phyloP scores from a whole-genome alignment of 1,140 invertebrate genomes.

The Melipona quadrifasciata region DNA sequence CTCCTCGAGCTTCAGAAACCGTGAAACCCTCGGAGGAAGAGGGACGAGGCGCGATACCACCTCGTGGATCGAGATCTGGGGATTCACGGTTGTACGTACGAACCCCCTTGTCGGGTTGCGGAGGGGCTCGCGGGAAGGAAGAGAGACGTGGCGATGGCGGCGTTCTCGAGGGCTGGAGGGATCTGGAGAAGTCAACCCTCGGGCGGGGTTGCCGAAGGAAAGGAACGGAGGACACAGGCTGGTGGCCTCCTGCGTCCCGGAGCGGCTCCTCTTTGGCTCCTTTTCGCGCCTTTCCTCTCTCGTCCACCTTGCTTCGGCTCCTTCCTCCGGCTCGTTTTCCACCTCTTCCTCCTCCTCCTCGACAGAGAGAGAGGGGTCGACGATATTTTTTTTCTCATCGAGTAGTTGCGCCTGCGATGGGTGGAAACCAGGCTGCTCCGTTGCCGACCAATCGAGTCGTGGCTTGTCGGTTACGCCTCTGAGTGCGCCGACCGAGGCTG shows the following conservation, averaged over 20 bases:
- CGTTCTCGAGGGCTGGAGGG: slow-evolving; percentile 55
- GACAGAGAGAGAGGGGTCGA: slow-evolving; percentile 31
- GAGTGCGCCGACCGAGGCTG: slow-evolving; percentile 68
- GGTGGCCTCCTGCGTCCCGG: slow-evolving; percentile 29
- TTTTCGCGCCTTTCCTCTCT: slow-evolving; percentile 55
- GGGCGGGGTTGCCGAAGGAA: slow-evolving; percentile 59
- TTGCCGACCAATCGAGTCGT: slow-evolving; percentile 72
- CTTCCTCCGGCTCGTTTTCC: slow-evolving; percentile 67
- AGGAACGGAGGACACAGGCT: slow-evolving; percentile 31
- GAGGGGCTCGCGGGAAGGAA: slow-evolving; percentile 34
- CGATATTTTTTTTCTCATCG: slow-evolving; percentile 67
- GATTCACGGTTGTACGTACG: slow-evolving; percentile 4
- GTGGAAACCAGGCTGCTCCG: slow-evolving; percentile 70
- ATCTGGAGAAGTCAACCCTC: slow-evolving; percentile 64
- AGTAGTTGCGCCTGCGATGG: slow-evolving; percentile 75
- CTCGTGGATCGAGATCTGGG: slow-evolving; percentile 25
- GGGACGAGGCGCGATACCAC: neutral
- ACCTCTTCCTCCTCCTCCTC: slow-evolving; percentile 48
- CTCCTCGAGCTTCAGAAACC: slow-evolving; percentile 14
- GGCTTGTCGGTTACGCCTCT: slow-evolving; percentile 70
- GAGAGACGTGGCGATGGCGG: slow-evolving; percentile 61
- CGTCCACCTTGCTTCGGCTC: slow-evolving; percentile 55
- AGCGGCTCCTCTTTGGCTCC: slow-evolving; percentile 54
- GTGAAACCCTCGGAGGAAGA: slow-evolving; percentile 23
- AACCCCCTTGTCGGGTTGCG: slow-evolving; percentile 7